Conservation (phyloP, 2,888 invertebrate species). For the Andrena chrysosceles region DNA sequence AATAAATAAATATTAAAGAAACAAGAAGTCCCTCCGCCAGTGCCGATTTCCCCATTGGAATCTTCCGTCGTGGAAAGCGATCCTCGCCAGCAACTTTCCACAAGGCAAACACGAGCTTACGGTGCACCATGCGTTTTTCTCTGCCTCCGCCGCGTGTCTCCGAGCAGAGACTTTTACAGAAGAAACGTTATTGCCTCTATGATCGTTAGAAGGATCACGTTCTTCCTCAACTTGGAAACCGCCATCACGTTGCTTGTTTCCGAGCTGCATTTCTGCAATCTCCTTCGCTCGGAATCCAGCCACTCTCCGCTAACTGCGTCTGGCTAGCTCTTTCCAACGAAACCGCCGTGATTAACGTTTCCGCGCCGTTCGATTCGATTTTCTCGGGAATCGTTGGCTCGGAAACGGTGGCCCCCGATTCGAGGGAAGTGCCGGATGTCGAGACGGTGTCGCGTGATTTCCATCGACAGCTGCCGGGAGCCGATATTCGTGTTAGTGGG, state of each 20-base stretch:
- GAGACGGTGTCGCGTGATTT: slow-evolving; percentile 7
- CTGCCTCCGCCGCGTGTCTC: neutral
- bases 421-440: slow-evolving; percentile 5
- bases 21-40: slow-evolving; percentile 10
- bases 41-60: slow-evolving; percentile 73
- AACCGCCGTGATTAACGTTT: neutral
- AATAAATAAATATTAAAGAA: neutral
- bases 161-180: slow-evolving; percentile 4
- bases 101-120: slow-evolving; percentile 21
- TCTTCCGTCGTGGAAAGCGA: slow-evolving; percentile 48
- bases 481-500: slow-evolving; percentile 49
- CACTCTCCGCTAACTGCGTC: no score
- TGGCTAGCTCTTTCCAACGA: neutral
- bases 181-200: slow-evolving; percentile 3
- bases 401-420: neutral
- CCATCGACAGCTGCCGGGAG: neutral
- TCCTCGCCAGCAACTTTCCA: slow-evolving; percentile 51
- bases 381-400: no score
- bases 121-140: neutral
- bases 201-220: neutral
- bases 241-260: neutral
- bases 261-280: neutral
- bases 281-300: neutral
- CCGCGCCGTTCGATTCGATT: no score
- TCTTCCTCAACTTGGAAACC: slow-evolving; percentile 7